Evolutionary conservation across 2,888 invertebrate species (phyloP).

Genomic region (Cosmia trapezina): DNA sequence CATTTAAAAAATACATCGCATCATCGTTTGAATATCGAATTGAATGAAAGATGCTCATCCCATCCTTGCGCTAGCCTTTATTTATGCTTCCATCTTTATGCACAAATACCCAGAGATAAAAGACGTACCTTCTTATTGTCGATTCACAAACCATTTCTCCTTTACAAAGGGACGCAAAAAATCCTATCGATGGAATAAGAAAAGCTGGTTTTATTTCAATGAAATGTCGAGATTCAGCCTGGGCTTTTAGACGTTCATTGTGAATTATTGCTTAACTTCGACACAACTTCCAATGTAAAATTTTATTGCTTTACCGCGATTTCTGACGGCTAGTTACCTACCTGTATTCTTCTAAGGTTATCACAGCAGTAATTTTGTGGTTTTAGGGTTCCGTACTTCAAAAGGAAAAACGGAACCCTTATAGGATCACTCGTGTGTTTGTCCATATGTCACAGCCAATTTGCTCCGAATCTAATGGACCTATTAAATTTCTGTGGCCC

Average conservation of each 20-base stretch:
- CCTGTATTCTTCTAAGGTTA: slow-evolving; percentile 3
- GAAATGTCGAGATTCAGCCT: slow-evolving; percentile 64
- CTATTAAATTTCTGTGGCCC: no score
- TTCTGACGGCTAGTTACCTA: slow-evolving; percentile 40
- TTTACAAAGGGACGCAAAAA: slow-evolving; percentile 70
- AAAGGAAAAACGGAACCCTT: no score
- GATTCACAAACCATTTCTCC: slow-evolving; percentile 75
- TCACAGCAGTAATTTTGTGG: neutral
- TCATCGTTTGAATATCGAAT: slow-evolving; percentile 42
- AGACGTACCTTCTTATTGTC: slow-evolving; percentile 73
- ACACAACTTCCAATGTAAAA: slow-evolving; percentile 47
- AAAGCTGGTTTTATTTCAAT: slow-evolving; percentile 70
- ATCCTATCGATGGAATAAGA: slow-evolving; percentile 62
- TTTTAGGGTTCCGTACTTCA: no score
- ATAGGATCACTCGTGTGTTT: no score
- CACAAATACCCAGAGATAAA: slow-evolving; percentile 73
- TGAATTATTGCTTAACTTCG: slow-evolving; percentile 58
- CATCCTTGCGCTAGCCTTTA: slow-evolving; percentile 46
- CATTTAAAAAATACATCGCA: slow-evolving; percentile 4
- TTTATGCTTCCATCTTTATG: slow-evolving; percentile 63
- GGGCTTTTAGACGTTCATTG: slow-evolving; percentile 57
- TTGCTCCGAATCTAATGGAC: no score
- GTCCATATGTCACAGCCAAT: no score
- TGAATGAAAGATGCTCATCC: slow-evolving; percentile 38
- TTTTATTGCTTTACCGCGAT: slow-evolving; percentile 51